Conservation (phyloP, 2,888 invertebrate species). For the Ernsta delagoae region DNA sequence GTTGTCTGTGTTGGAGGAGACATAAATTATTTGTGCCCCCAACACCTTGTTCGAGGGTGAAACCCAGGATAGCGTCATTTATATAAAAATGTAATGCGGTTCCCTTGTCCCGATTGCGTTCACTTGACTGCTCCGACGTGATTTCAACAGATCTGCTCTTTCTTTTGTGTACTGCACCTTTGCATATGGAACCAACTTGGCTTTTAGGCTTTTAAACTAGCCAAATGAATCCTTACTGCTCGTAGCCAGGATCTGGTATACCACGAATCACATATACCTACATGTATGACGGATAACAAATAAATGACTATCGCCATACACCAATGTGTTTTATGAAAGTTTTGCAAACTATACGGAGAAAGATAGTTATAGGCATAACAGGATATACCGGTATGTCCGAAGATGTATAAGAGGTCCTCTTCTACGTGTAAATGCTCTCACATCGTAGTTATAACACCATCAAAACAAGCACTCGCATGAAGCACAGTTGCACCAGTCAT, state of each 20-base stretch:
- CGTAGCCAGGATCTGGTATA: too few species aligned
- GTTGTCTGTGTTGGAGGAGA: slow-evolving; percentile 72
- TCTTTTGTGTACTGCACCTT: slow-evolving; percentile 14
- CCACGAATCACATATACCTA: too few species aligned
- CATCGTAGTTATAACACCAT: not conserved
- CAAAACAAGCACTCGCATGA: not conserved
- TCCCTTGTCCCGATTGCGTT: slow-evolving; percentile 76
- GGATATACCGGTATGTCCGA: too few species aligned
- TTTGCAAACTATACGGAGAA: too few species aligned
- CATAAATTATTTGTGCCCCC: slow-evolving; percentile 81
- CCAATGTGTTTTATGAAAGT: too few species aligned
- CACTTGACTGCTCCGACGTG: slow-evolving; percentile 44
- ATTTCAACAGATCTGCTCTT: slow-evolving; percentile 23
- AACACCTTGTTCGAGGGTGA: slow-evolving; percentile 74
- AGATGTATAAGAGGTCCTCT: too few species aligned
- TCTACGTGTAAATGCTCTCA: not conserved
- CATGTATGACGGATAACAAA: too few species aligned
- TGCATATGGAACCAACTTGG: too few species aligned
- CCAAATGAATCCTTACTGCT: too few species aligned
- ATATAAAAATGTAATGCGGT: slow-evolving; percentile 82
- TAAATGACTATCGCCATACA: too few species aligned
- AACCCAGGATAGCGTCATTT: slow-evolving; percentile 77
- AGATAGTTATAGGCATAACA: too few species aligned
- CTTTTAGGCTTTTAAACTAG: too few species aligned
- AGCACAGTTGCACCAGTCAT: slow-evolving; percentile 6